phyloP scores from a whole-genome alignment of 2,113 vertebrate species.

The Lipotes vexillifer region DNA sequence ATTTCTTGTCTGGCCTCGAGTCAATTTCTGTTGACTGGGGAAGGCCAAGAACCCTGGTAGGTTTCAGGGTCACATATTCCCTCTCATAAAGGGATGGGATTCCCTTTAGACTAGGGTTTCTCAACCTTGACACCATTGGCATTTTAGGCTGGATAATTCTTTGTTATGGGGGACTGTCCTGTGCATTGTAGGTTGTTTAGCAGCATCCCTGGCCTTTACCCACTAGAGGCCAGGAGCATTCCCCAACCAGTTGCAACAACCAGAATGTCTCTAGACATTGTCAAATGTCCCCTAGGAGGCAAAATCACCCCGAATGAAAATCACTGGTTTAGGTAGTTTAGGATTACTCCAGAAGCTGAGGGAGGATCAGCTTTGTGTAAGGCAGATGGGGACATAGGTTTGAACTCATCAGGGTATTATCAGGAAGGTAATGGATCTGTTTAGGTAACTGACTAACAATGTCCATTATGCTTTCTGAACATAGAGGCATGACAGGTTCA shows the following conservation, averaged over 20 bases:
- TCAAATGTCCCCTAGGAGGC: background rate
- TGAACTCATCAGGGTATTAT: background rate
- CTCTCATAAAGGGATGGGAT: background rate
- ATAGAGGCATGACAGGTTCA: background rate
- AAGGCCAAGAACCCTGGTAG: too few species aligned
- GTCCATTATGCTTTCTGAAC: background rate
- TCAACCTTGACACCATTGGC: background rate
- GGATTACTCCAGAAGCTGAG: background rate
- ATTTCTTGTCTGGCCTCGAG: too few species aligned
- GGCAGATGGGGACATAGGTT: background rate
- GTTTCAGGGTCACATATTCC: background rate
- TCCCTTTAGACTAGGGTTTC: background rate
- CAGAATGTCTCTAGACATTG: background rate
- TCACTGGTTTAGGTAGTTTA: background rate
- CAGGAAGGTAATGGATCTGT: background rate
- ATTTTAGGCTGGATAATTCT: background rate
- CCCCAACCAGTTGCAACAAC: background rate
- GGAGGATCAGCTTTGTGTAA: background rate
- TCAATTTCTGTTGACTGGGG: too few species aligned
- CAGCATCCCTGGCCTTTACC: background rate
- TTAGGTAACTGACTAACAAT: background rate
- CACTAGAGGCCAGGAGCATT: background rate
- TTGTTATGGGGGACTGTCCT: background rate
- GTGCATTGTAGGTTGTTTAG: background rate
- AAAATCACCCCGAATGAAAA: background rate